Base-by-base conservation (phyloP, 2,797 vertebrate species). In the Pseudopleuronectes americanus region DNA sequence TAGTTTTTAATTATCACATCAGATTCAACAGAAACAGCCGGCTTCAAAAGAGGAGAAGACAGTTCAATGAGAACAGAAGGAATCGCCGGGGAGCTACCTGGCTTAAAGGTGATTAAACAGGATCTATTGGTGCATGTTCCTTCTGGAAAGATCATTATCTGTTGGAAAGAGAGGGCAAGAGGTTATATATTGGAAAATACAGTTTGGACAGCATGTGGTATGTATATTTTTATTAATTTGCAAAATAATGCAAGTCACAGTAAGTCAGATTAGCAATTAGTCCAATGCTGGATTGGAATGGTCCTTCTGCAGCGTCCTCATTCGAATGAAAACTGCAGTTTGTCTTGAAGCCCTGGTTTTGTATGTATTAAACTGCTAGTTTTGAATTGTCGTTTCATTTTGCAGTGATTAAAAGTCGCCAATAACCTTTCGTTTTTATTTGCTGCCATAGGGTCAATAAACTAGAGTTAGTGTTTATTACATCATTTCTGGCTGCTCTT, bases 111-210 rank as follows among this genome's bases (percentile, higher is more conserved):
- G 89, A 99, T 99, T 61, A 99, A 92, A 89, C 98, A 99, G 83
- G 97, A 97, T 92, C 98, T 96, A 84, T 99, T 99, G 58, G 98
- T 99, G 79, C 98, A 99, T 0, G 98, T 99, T 85, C 98, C 98
- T 81, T 99, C 98, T 68, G 98, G 98, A 91, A 99, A 99, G 90
- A 99, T 99, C 98, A 99, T 99, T 83, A 99, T 97, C 97, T 99
- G 87, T n/a, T 80, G 63, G 68, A 3, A 74, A 63, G 43, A 75
- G 13, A 68, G 59, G 22, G 2, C 70, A 63, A 61, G 8, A 2
- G 16, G 64, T 70, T 19, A 57, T 1, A 66, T 9, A 31, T 31
- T 26, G 41, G 12, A 22, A 9, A 45, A 49, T 0, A 26, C 31
- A 59, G 17, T 38, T 38, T 38, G 36, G 12, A 12, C 36, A 38